These are phyloP conservation scores for Nysson spinosus DNA, from an alignment of 2,888 invertebrate genomes.

Conservation along the genomic window DNA sequence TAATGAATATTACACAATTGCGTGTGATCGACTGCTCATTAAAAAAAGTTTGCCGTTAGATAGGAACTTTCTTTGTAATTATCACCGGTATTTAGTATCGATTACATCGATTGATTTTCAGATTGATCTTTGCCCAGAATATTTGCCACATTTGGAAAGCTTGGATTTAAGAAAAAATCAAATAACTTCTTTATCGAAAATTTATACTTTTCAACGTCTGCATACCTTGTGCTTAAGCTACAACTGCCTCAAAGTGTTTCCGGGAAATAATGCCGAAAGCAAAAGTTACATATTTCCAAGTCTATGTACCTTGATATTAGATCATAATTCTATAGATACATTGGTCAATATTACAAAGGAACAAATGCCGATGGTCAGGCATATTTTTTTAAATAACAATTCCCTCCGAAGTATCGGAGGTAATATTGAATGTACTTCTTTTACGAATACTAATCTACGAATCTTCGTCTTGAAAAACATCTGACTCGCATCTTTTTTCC, in stretches of 20 bases:
- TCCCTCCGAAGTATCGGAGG: slow-evolving; percentile 46
- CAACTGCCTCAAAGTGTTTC: slow-evolving; percentile 49
- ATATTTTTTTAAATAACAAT: slow-evolving; percentile 58
- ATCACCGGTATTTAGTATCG: not conserved
- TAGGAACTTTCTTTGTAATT: no score
- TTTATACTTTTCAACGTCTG: slow-evolving; percentile 45
- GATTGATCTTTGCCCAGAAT: slow-evolving; percentile 47
- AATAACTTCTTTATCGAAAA: slow-evolving; percentile 48
- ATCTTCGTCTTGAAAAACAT: not conserved
- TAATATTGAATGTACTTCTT: slow-evolving; percentile 24
- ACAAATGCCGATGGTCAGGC: slow-evolving; percentile 48
- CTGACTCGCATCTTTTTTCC: not conserved
- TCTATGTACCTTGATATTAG: slow-evolving; percentile 50
- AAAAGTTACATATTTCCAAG: slow-evolving; percentile 33
- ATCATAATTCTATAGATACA: slow-evolving; percentile 54
- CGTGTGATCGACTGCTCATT: slow-evolving; percentile 51
- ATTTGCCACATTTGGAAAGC: slow-evolving; percentile 55
- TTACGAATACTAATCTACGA: not conserved
- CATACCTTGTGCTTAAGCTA: slow-evolving; percentile 57
- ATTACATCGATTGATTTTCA: slow-evolving; percentile 8
- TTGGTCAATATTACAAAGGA: slow-evolving; percentile 29
- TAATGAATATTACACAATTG: slow-evolving; percentile 50
- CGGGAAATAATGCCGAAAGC: not conserved
- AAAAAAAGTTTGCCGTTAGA: slow-evolving; percentile 47
- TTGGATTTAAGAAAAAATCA: slow-evolving; percentile 58